phyloP scores from a whole-genome alignment of 1,140 invertebrate species.

The Lepidostoma basale region DNA sequence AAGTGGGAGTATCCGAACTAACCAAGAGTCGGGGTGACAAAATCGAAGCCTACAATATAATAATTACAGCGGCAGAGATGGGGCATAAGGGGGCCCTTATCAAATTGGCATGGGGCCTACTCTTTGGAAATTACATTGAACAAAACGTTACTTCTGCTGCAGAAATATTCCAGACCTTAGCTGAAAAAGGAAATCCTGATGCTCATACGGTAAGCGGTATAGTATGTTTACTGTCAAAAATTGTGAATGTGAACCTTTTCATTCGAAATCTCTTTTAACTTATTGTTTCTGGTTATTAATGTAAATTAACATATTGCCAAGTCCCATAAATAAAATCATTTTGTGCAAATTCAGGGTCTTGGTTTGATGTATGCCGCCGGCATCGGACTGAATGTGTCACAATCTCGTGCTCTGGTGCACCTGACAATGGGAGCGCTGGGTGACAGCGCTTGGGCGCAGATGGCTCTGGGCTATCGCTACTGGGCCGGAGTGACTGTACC shows the following conservation, averaged over 20 bases:
- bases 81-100: slow-evolving; percentile 83
- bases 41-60: slow-evolving; percentile 67
- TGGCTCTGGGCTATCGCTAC: slow-evolving; percentile 90
- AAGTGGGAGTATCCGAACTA: slow-evolving; percentile 67
- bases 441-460: slow-evolving; percentile 90
- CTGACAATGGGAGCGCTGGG: slow-evolving; percentile 90
- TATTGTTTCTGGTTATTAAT: no score
- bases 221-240: no score
- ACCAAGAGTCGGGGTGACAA: slow-evolving; percentile 70
- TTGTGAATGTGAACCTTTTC: no score
- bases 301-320: no score
- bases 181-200: slow-evolving; percentile 78
- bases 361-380: slow-evolving; percentile 91
- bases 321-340: slow-evolving; percentile 12
- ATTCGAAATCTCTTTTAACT: no score
- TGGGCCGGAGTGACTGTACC: slow-evolving; percentile 89
- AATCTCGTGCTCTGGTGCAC: slow-evolving; percentile 88
- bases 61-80: slow-evolving; percentile 76
- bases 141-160: slow-evolving; percentile 80
- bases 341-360: slow-evolving; percentile 80
- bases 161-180: slow-evolving; percentile 79
- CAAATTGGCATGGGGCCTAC: slow-evolving; percentile 82
- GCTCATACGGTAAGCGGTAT: slow-evolving; percentile 87
- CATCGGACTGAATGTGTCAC: slow-evolving; percentile 82
- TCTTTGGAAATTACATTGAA: slow-evolving; percentile 78